Conservation (phyloP, 2,888 invertebrate species). For the Biston stratarius region DNA sequence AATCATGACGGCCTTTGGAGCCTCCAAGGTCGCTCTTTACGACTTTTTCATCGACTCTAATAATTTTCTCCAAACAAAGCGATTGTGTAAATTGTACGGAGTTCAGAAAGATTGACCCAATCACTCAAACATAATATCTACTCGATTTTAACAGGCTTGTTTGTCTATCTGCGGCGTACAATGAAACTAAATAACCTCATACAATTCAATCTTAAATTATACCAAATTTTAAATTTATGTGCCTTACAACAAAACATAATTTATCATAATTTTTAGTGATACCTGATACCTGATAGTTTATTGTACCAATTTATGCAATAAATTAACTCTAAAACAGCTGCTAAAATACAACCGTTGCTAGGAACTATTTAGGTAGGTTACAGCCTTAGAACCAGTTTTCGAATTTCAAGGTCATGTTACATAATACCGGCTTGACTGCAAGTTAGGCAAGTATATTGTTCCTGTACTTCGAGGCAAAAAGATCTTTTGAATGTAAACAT, state of each 20-base stretch:
- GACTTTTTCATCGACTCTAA: slow-evolving; percentile 4
- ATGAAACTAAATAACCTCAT: slow-evolving; percentile 27
- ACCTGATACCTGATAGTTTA: slow-evolving; percentile 46
- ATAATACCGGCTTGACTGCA: slow-evolving; percentile 14
- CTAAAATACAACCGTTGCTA: slow-evolving; percentile 16
- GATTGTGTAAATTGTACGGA: neutral
- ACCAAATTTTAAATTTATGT: neutral
- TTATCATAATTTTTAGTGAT: neutral
- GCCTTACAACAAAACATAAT: neutral
- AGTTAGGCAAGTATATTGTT: slow-evolving; percentile 10
- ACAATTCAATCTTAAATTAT: slow-evolving; percentile 33
- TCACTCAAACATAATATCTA: slow-evolving; percentile 26
- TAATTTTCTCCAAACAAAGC: neutral
- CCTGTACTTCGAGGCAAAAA: slow-evolving; percentile 9
- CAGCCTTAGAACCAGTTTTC: slow-evolving; percentile 21
- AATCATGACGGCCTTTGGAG: neutral
- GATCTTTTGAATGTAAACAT: neutral
- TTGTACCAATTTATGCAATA: slow-evolving; percentile 49
- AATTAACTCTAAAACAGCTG: slow-evolving; percentile 18
- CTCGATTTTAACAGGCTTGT: slow-evolving; percentile 13
- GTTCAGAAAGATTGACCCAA: slow-evolving; percentile 32
- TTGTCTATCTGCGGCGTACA: slow-evolving; percentile 12
- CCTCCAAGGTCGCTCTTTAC: slow-evolving; percentile 2
- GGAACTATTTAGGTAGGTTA: slow-evolving; percentile 21
- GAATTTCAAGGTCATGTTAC: slow-evolving; percentile 31